phyloP scores from a whole-genome alignment of 2,113 vertebrate genomes.

The Helogale parvula region DNA sequence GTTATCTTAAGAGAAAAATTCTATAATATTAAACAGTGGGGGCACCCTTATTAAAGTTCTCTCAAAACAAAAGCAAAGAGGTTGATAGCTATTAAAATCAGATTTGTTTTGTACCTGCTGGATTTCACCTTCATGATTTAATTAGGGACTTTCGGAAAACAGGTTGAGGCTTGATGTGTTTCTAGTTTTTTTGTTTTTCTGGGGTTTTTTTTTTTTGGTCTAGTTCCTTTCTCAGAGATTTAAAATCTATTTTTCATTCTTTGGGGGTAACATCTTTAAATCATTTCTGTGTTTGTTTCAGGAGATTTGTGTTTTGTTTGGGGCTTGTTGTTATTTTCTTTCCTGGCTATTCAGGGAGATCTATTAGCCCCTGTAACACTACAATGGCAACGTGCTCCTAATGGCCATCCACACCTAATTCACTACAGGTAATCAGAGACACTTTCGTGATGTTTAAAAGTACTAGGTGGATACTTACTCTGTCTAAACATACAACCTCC shows the following conservation, averaged over 20 bases:
- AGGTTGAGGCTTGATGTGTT: slow-evolving; percentile 18
- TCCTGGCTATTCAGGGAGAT: not conserved
- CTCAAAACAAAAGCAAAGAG: not conserved
- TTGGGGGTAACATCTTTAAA: not conserved
- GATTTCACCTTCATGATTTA: slow-evolving; percentile 1
- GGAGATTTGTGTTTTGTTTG: not conserved
- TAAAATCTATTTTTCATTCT: not conserved
- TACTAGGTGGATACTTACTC: not conserved
- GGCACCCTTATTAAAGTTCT: not conserved
- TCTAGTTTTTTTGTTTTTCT: not conserved
- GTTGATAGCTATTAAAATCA: slow-evolving; percentile 39
- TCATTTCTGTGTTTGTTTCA: not conserved
- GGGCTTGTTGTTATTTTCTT: not conserved
- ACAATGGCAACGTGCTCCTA: not conserved
- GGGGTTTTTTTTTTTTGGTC: not conserved
- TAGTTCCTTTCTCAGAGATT: not conserved
- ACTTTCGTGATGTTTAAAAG: not conserved
- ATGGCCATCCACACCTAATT: not conserved
- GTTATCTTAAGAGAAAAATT: slow-evolving; percentile 24
- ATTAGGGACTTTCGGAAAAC: slow-evolving; percentile 47
- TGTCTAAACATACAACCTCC: not conserved
- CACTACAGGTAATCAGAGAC: not conserved
- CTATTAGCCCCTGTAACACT: not conserved
- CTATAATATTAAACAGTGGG: not conserved
- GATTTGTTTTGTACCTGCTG: not conserved